Evolutionary conservation across 2,113 vertebrate genomes (phyloP).

Genomic region (Tragulus kanchil): DNA sequence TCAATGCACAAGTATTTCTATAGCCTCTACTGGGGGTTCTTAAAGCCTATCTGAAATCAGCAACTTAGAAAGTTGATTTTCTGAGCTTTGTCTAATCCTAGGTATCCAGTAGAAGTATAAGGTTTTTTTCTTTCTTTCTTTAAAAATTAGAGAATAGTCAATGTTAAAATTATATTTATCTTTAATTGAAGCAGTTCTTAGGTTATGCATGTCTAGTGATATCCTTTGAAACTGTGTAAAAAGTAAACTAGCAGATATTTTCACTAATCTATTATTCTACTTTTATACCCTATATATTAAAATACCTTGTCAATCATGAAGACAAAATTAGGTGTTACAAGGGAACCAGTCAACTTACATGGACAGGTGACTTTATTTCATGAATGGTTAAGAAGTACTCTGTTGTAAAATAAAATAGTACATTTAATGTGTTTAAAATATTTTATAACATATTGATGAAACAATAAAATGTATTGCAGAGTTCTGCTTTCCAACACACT

Average conservation of each 20-base stretch:
- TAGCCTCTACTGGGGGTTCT: background rate
- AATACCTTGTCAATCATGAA: background rate
- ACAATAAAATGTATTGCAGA: background rate
- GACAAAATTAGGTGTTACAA: background rate
- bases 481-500: background rate
- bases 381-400: background rate
- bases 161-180: background rate
- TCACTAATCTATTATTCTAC: background rate
- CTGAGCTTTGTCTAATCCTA: background rate
- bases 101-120: background rate
- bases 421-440: background rate
- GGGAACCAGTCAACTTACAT: background rate
- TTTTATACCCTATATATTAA: background rate
- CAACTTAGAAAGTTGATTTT: background rate
- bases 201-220: background rate
- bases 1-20: background rate
- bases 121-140: background rate
- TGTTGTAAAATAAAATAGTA: background rate
- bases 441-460: constrained; percentile 19
- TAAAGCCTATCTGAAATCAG: background rate
- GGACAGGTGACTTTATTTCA: constrained; percentile 19
- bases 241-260: background rate
- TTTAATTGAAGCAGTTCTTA: constrained; percentile 17
- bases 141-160: background rate
- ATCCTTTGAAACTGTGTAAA: background rate